phyloP scores from a whole-genome alignment of 2,888 invertebrate genomes.

The Ectemnius lituratus region DNA sequence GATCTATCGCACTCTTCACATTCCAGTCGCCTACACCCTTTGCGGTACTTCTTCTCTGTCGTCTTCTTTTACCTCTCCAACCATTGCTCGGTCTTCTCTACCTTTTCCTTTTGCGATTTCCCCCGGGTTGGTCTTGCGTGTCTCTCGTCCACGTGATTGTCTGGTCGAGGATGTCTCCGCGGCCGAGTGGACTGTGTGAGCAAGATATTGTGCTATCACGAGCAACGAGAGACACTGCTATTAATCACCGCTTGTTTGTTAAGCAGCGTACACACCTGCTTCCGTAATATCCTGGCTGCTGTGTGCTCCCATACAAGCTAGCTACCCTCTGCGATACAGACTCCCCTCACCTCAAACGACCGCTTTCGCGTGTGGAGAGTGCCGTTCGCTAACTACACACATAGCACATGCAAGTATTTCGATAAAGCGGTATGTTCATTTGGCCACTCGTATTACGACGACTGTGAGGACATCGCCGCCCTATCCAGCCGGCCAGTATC shows the following conservation, averaged over 20 bases:
- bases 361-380: constrained; percentile 42
- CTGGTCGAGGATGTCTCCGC: constrained; percentile 60
- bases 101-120: constrained; percentile 25
- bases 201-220: constrained; percentile 70
- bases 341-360: constrained; percentile 24
- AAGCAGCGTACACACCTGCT: constrained; percentile 74
- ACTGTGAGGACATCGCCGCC: constrained; percentile 25
- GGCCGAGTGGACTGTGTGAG: constrained; percentile 52
- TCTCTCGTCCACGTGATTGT: constrained; percentile 29
- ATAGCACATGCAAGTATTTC: constrained; percentile 47
- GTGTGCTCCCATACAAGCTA: constrained; percentile 32
- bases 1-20: too few species aligned
- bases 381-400: constrained; percentile 37
- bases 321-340: constrained; percentile 26
- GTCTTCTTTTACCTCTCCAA: too few species aligned
- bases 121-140: constrained; percentile 21
- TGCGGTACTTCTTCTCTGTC: too few species aligned
- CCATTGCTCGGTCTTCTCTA: too few species aligned
- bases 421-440: constrained; percentile 50
- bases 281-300: constrained; percentile 68
- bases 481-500: constrained; percentile 31
- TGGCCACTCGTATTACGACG: constrained; percentile 34
- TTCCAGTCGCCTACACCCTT: too few species aligned
- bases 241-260: constrained; percentile 77
- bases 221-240: constrained; percentile 66